Evolutionary conservation across 2,113 vertebrate genomes (phyloP).

Genomic region (Zeus faber): DNA sequence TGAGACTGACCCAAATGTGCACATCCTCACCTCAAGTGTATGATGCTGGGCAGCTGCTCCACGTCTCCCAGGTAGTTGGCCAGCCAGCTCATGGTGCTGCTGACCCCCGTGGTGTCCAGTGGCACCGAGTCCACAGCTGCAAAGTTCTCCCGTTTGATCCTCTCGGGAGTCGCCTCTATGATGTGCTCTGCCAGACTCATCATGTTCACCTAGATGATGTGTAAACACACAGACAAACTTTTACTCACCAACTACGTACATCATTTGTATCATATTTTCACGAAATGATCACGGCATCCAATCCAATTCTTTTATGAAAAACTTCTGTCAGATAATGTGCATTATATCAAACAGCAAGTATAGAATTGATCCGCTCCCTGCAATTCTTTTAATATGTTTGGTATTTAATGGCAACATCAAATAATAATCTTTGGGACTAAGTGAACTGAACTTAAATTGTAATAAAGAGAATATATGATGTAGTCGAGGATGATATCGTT

Average conservation of each 20-base stretch:
- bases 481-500: slow-evolving; percentile 23
- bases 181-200: slow-evolving; percentile 98
- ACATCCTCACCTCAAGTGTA: slow-evolving; percentile 89
- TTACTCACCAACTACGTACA: no score
- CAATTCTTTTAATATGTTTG: no score
- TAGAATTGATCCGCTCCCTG: no score
- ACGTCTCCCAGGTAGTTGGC: slow-evolving; percentile 96
- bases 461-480: slow-evolving; percentile 13
- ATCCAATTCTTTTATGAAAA: no score
- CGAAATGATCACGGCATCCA: no score
- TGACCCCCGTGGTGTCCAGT: slow-evolving; percentile 81
- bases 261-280: no score
- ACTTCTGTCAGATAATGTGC: no score
- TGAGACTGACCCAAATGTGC: no score
- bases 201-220: slow-evolving; percentile 85
- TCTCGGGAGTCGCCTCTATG: slow-evolving; percentile 94
- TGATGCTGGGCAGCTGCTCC: slow-evolving; percentile 89
- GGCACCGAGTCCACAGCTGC: slow-evolving; percentile 78
- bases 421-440: background rate
- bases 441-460: background rate
- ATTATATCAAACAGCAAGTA: no score
- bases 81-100: slow-evolving; percentile 98
- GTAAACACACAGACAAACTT: slow-evolving; percentile 20
- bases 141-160: slow-evolving; percentile 96
- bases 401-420: no score